Percentiles rank a stretch among this genome's conserved stretches.
Evolutionary conservation across 2,888 invertebrate genomes (phyloP).

Genomic region (Leptinotarsa haldemani): DNA sequence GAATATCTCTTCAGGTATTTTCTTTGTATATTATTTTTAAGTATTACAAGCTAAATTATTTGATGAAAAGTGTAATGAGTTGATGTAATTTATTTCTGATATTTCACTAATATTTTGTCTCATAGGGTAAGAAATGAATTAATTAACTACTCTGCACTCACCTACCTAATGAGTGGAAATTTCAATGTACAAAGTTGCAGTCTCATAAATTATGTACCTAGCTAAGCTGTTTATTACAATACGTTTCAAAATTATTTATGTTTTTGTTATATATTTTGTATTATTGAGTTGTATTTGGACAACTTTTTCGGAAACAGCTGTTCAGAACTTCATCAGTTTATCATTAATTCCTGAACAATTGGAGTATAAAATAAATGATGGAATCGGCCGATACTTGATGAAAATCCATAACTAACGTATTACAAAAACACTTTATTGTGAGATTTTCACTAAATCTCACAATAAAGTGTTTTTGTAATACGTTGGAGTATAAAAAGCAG

Average conservation of each 20-base stretch:
- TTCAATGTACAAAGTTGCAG: constrained; percentile 17
- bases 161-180: not conserved
- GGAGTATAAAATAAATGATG: too few relatives aligned
- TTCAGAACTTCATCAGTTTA: too few relatives aligned
- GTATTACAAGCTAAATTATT: not conserved
- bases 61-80: not conserved
- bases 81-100: not conserved
- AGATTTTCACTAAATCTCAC: too few relatives aligned
- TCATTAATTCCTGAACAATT: too few relatives aligned
- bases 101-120: constrained; percentile 5
- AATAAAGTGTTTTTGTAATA: too few relatives aligned
- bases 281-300: too few relatives aligned
- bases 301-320: too few relatives aligned
- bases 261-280: not conserved
- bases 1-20: not conserved
- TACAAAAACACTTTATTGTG: too few relatives aligned
- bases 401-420: too few relatives aligned
- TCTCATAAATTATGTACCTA: constrained; percentile 3
- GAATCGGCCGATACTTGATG: too few relatives aligned
- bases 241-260: not conserved
- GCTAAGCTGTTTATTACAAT: constrained; percentile 8
- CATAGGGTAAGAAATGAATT: not conserved
- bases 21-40: not conserved
- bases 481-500: too few relatives aligned
- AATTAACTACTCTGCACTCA: not conserved